These are phyloP conservation scores for Dryomyza anilis DNA, from an alignment of 2,888 invertebrate genomes.

Conservation along the genomic window DNA sequence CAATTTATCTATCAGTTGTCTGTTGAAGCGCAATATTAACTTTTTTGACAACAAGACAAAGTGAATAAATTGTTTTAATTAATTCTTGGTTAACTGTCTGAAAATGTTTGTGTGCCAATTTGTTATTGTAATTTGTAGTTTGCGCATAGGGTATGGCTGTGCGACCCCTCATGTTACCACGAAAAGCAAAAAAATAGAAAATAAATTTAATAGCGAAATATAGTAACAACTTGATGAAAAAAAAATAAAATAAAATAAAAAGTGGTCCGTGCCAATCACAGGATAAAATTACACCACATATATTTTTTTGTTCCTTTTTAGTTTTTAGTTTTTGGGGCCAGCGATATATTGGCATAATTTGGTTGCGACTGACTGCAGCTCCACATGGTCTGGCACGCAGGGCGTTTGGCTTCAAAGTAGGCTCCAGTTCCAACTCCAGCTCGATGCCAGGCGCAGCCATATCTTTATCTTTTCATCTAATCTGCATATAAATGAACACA, in stretches of 20 bases:
- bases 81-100: conserved; percentile 12
- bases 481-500: conserved; percentile 14
- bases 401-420: neutral
- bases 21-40: no score
- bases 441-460: neutral
- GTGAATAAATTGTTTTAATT: no score
- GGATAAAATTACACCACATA: conserved; percentile 2
- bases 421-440: neutral
- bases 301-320: no score
- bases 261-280: neutral
- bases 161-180: no score
- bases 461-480: conserved; percentile 13
- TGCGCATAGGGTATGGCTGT: no score
- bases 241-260: neutral
- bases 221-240: neutral
- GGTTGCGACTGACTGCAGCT: no score
- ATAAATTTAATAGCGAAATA: neutral
- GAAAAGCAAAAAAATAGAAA: neutral
- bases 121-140: conserved; percentile 11
- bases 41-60: no score
- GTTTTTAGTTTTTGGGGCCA: no score
- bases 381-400: neutral
- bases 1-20: no score
- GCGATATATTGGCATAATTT: neutral
- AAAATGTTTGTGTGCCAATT: conserved; percentile 15